Percentiles rank a stretch among this genome's conserved stretches.
These are phyloP conservation scores for Microctenopoma steveboyesi DNA, from an alignment of 2,797 vertebrate genomes.

Conservation along the genomic window DNA sequence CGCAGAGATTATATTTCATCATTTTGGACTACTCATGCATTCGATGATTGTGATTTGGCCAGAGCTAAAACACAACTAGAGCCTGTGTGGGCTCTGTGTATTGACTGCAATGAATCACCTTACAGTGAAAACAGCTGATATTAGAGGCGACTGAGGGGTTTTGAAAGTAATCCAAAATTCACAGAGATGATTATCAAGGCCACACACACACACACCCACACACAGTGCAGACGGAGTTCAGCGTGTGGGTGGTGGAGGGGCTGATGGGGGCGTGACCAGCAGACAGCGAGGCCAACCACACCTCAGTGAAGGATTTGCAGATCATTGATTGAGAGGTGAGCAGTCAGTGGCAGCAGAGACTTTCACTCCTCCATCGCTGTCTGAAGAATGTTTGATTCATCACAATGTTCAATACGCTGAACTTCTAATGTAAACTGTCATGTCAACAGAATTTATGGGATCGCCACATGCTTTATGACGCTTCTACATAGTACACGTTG, in stretches of 20 bases:
- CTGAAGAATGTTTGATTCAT: slow-evolving; percentile 7
- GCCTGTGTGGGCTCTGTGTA: slow-evolving; percentile 58
- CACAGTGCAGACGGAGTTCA: slow-evolving; percentile 37
- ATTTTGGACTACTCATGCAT: slow-evolving; percentile 31
- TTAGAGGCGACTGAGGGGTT: slow-evolving; percentile 49
- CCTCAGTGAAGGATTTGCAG: slow-evolving; percentile 35
- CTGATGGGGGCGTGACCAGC: slow-evolving; percentile 47
- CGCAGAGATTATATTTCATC: slow-evolving; percentile 25
- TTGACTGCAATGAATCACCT: slow-evolving; percentile 75
- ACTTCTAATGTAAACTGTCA: not conserved
- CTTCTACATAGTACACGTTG: not conserved
- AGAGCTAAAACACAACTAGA: slow-evolving; percentile 40
- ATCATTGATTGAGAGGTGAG: slow-evolving; percentile 28
- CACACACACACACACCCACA: slow-evolving; percentile 19
- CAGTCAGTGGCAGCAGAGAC: slow-evolving; percentile 7
- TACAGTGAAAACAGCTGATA: slow-evolving; percentile 66
- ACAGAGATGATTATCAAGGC: slow-evolving; percentile 61
- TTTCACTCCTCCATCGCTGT: slow-evolving; percentile 6
- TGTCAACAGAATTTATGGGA: not conserved
- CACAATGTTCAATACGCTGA: not conserved
- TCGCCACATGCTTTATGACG: not conserved
- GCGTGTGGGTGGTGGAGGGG: slow-evolving; percentile 40
- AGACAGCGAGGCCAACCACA: slow-evolving; percentile 24
- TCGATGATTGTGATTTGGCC: slow-evolving; percentile 62
- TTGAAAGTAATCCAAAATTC: slow-evolving; percentile 69